Evolutionary conservation across 2,797 vertebrate species (phyloP), one percentile per base, ranked within the genome.

Genomic region (Sus cebifrons): DNA sequence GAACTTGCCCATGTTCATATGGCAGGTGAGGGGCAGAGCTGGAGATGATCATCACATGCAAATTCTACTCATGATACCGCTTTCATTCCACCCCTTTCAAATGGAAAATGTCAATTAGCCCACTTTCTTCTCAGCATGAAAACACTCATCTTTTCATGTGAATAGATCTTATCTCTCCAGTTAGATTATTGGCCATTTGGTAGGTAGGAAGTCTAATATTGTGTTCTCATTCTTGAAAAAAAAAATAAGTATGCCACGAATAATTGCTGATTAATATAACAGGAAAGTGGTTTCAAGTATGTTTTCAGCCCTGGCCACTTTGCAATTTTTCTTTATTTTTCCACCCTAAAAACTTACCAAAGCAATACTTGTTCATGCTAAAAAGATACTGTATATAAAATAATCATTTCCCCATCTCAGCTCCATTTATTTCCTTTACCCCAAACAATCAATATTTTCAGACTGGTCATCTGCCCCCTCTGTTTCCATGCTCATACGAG

Each of bases 151-250:
- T 58, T 93, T 87, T 54, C n/a, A 44, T 52, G 15, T 40, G 54
- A 62, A 44, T 23, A 81, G 9, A 2, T 32, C 54, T 54, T 77
- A 58, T 36, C 36, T 92, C 10, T 1, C 52, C 27, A 75, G 10
- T 65, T 68, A 77, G 54, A 79, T 84, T 85, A n/a, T 44, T 86
- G 49, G 2, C 2, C 16, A 49, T 36, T 68, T 73, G 71, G 27
- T 25, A 82, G 68, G 15, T 52, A 27, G 56, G 65, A 67, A 74
- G 20, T 89, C n/a, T 86, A 84, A 74, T 49, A 58, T 8, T 56
- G 16, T 73, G n/a, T 67, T 86, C 44, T 91, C 49, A 52, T 83
- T 44, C 52, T 93, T 96, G 70, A 10, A 91, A 82, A 36, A 36
- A 36, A 70, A 12, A 40, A 0, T 25, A 94, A 83, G 9, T 81